A percentile compares a stretch with the other conserved stretches of the same genome.
These are phyloP conservation scores for Aphidoletes aphidimyza DNA, from an alignment of 2,888 invertebrate genomes.

Conservation along the genomic window DNA sequence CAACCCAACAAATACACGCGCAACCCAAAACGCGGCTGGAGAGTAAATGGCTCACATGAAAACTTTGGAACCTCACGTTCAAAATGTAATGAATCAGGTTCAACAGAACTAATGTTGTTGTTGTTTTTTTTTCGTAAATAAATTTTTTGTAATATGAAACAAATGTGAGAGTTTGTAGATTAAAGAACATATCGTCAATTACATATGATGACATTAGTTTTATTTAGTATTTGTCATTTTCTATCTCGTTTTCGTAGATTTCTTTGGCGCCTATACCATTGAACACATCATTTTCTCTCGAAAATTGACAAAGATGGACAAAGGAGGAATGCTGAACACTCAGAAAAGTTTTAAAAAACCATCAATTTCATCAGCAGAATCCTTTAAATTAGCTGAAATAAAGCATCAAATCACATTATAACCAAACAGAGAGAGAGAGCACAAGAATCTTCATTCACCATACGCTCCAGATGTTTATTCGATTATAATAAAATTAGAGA, in stretches of 20 bases:
- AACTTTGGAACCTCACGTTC: no score
- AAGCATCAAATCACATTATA: neutral
- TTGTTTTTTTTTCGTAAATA: no score
- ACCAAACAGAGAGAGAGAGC: neutral
- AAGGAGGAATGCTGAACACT: neutral
- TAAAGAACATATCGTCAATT: neutral
- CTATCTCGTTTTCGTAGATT: neutral
- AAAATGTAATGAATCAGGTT: no score
- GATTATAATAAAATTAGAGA: slow-evolving; percentile 7
- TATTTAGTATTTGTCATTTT: neutral
- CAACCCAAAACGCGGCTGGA: slow-evolving; percentile 5
- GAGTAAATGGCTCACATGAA: neutral
- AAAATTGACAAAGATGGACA: no score
- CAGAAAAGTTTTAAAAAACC: neutral
- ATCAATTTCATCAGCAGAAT: neutral
- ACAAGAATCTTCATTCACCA: neutral
- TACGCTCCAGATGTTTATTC: slow-evolving; percentile 32
- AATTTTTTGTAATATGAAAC: neutral
- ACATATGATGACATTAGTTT: slow-evolving; percentile 24
- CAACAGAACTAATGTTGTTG: no score
- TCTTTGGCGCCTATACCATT: neutral
- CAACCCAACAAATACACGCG: no score
- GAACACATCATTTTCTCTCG: no score
- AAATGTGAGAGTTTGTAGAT: neutral
- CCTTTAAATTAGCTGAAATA: no score